phyloP scores from a whole-genome alignment of 2,888 invertebrate species.

The Leptodirus hochenwartii region DNA sequence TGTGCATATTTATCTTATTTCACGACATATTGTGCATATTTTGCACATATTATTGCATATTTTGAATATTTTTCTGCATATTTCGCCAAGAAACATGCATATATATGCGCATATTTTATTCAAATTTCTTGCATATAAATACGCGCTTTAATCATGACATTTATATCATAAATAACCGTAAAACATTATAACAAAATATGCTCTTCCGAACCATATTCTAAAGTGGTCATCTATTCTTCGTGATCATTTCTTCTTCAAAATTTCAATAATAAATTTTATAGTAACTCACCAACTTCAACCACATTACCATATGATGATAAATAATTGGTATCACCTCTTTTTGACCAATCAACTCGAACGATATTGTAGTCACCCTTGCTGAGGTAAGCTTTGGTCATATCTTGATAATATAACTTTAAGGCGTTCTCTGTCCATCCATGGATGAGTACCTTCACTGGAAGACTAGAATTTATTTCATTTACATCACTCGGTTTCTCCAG shows the following conservation, averaged over 20 bases:
- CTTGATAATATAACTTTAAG: constrained; percentile 24
- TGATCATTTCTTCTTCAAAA: constrained; percentile 5
- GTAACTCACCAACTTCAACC: constrained; percentile 8
- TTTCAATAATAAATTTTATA: background rate
- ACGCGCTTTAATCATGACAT: too few relatives aligned
- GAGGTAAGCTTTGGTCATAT: constrained; percentile 29
- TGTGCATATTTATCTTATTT: too few relatives aligned
- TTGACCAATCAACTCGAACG: constrained; percentile 30
- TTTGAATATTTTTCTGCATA: too few relatives aligned
- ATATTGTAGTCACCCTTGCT: constrained; percentile 30
- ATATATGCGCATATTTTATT: too few relatives aligned
- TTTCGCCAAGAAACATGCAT: too few relatives aligned
- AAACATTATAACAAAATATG: too few relatives aligned
- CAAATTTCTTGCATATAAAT: too few relatives aligned
- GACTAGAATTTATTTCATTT: constrained; percentile 4
- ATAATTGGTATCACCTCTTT: constrained; percentile 8
- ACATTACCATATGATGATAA: constrained; percentile 2
- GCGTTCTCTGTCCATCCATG: constrained; percentile 34
- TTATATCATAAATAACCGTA: too few relatives aligned
- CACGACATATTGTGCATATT: too few relatives aligned
- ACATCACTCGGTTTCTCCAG: background rate
- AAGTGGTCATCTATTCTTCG: constrained; percentile 6
- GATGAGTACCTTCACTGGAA: constrained; percentile 28
- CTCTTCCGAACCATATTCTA: too few relatives aligned
- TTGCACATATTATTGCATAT: too few relatives aligned